A percentile compares a stretch with the other conserved stretches of the same genome.
These are phyloP conservation scores for Acrocephalus arundinaceus DNA, from an alignment of 2,113 vertebrate genomes.

Conservation along the genomic window DNA sequence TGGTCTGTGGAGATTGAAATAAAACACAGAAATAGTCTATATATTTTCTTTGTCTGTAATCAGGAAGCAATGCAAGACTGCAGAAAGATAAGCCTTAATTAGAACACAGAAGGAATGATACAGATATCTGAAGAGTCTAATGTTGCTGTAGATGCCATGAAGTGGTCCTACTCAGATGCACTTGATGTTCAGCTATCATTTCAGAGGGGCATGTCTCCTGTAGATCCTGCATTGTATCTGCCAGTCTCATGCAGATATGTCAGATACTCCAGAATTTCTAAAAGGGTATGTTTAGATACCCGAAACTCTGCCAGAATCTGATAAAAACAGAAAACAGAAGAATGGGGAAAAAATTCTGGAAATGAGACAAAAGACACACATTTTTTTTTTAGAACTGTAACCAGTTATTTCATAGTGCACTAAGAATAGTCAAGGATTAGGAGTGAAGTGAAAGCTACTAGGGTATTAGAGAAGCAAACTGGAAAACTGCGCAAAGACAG, in stretches of 20 bases:
- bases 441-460: background rate
- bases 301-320: background rate
- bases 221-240: background rate
- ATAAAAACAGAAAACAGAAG: background rate
- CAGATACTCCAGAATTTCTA: background rate
- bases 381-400: background rate
- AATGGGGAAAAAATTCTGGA: background rate
- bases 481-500: background rate
- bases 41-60: background rate
- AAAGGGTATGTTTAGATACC: background rate
- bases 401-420: background rate
- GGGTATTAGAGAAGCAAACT: background rate
- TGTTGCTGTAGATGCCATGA: background rate
- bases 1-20: background rate
- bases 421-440: background rate
- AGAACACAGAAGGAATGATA: background rate
- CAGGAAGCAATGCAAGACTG: background rate
- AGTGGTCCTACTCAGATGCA: background rate
- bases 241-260: background rate
- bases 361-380: background rate
- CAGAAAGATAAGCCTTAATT: background rate
- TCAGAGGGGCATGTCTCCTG: background rate
- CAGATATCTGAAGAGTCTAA: background rate
- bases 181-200: background rate
- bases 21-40: background rate